A percentile compares a stretch with the other conserved stretches of the same genome.
phyloP scores from a whole-genome alignment of 1,140 invertebrate species.

The Drosophila ambigua region DNA sequence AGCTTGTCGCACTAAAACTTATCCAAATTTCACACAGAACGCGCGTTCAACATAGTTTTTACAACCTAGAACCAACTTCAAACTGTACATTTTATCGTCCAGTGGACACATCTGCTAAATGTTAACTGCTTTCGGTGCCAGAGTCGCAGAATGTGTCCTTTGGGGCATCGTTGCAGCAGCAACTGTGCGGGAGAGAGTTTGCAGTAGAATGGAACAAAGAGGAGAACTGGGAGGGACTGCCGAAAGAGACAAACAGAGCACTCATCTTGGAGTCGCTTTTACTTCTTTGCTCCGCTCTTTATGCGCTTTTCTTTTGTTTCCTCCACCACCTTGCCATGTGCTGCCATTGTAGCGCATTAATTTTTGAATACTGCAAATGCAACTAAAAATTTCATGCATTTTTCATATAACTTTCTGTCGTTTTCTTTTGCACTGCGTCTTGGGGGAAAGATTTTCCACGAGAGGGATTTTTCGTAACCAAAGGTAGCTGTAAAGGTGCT shows the following conservation, averaged over 20 bases:
- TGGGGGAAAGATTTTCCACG: conserved; percentile 7
- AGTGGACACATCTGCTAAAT: no score
- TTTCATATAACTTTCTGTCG: conserved; percentile 16
- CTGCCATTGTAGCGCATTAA: conserved; percentile 55
- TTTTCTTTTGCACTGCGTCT: conserved; percentile 21
- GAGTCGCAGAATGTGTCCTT: conserved; percentile 35
- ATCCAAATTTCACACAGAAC: no score
- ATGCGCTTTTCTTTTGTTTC: conserved; percentile 29
- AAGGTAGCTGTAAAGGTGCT: background rate
- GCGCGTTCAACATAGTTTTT: no score
- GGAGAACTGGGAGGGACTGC: background rate
- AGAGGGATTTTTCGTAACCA: background rate
- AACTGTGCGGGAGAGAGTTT: background rate
- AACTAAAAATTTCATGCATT: conserved; percentile 32
- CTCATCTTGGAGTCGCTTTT: conserved; percentile 26
- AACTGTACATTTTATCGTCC: no score
- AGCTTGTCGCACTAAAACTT: no score
- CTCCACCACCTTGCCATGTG: no score
- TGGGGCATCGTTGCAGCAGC: conserved; percentile 48
- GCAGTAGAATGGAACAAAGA: conserved; percentile 20
- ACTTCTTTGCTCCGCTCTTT: conserved; percentile 41
- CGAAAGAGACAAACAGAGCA: background rate
- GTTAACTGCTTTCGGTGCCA: background rate
- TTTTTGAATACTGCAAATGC: conserved; percentile 72
- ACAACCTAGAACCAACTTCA: no score